A percentile compares a stretch with the other conserved stretches of the same genome.
Conservation (phyloP, 2,113 vertebrate species). For the Embiotoca jacksoni region DNA sequence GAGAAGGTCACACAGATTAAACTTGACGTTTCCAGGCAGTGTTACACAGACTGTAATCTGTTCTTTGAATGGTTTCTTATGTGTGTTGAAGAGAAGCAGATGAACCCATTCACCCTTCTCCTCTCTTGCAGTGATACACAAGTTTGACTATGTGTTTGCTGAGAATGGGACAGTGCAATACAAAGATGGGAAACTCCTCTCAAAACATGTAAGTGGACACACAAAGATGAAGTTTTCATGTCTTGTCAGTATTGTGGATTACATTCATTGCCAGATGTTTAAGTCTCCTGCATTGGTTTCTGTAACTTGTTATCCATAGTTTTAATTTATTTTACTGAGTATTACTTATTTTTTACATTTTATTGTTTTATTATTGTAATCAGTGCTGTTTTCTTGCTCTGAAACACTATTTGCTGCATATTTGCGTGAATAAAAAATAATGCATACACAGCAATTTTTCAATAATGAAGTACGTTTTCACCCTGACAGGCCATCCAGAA, state of each 20-base stretch:
- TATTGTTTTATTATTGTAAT: too few species aligned
- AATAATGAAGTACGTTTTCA: neutral
- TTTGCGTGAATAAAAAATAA: too few species aligned
- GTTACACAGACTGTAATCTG: conserved; percentile 46
- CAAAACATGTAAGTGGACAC: conserved; percentile 89
- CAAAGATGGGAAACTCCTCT: conserved; percentile 93
- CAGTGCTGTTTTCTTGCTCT: too few species aligned
- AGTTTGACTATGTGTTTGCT: conserved; percentile 98
- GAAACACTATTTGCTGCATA: too few species aligned
- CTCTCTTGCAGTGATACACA: conserved; percentile 88
- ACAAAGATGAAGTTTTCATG: neutral
- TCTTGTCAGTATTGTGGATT: too few species aligned
- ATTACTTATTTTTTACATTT: too few species aligned
- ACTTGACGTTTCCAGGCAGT: neutral
- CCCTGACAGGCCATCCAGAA: conserved; percentile 92
- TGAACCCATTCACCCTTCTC: neutral
- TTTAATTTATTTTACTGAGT: too few species aligned
- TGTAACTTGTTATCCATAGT: too few species aligned
- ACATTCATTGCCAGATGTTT: too few species aligned
- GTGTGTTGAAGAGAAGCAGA: neutral
- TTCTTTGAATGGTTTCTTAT: neutral
- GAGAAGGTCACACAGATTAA: conserved; percentile 34
- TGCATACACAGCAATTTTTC: neutral
- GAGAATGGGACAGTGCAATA: conserved; percentile 98
- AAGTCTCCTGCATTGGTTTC: too few species aligned